Base-by-base conservation (phyloP, 1,140 invertebrate species). In the Drosophila willistoni region DNA sequence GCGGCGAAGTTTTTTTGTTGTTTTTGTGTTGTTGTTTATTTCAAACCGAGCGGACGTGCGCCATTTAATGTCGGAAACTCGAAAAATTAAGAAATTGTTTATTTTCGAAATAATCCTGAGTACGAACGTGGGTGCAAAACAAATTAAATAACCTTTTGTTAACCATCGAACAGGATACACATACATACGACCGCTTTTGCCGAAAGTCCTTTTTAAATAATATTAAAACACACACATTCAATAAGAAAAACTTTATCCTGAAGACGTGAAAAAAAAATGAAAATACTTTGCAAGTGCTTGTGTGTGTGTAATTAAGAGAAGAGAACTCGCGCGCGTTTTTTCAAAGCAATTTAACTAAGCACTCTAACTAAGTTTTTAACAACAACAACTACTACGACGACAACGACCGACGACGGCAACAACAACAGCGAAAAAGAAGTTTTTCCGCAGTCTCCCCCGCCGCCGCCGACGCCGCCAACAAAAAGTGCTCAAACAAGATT, bases 401-500 rank as follows among this genome's bases (percentile, higher is more conserved):
- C 14, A 22, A 19, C 17, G 17, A 51, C 2, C 44, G 14, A 17
- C 44, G 14, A 17, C 44, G 44, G 17, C 14, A 22, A 19, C 17
- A 51, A 51, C 44, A 51, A 19, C 44, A 51, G 44, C 44, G 22
- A 61, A 55, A 17, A 64, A 56, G 61, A 74, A 73, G 42, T 68
- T 76, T 77, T 62, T 56, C 44, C 42, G 41, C 47, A 63, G 29
- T 33, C 81, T 60, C 29, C 80, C 64, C 41, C 56, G 56, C 72
- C 63, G 76, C 60, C 63, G 54, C 19, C 19, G 1, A 1, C 19
- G 19, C 19, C 19, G 19, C 19, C 71, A 69, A 29, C 29, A 79
- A 83, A 89, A 89, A 90, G 84, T 89, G 85, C 84, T 90, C 84
- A 75, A 84, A 89, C 84, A 73, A 89, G 84, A 89, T 89, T 89